Evolutionary conservation across 2,113 vertebrate genomes (phyloP), one percentile per base, ranked within the genome.

Genomic region (Antechinus stuartii): DNA sequence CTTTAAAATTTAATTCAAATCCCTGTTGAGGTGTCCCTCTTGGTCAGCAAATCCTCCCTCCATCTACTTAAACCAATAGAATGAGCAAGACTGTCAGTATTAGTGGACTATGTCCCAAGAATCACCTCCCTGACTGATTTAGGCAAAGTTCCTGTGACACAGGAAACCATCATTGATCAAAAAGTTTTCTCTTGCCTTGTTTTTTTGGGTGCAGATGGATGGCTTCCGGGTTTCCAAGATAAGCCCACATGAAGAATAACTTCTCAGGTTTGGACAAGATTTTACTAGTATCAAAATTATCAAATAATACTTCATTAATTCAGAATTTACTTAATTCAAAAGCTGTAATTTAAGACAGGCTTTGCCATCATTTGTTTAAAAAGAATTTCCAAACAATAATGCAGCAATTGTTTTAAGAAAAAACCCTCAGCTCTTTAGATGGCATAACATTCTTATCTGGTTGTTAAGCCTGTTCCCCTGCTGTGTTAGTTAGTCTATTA

Each of bases 361-460:
- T 55, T 54, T 92, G 90, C 90, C 12, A 54, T 54, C 54, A 3
- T 96, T 93, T 84, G 35, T 42, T 95, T 27, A 50, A 68, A 94
- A 91, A 68, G 35, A 19, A 24, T 26, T 7, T 8, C 76, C 56
- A 92, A 89, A 55, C 54, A 47, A 61, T 30, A 25, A 53, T 3
- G 35, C 68, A 84, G 14, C 14, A 84, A 14, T 8, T 26, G 19
- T 27, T 90, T 93, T 47, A 54, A 53, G 52, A 96, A 92, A 84
- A 52, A 53, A 27, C 76, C 52, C 25, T n/a, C 54, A 68, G 53
- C 35, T 23, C 26, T 54, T 95, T 19, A 57, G 57, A 91, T 95
- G 84, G 26, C 30, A 95, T 91, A 90, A 76, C 57, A 55, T 52
- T 42, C 30, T 46, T 57, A 57, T 84, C 76, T 91, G 4, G 1